Evolutionary conservation across 2,113 vertebrate genomes (phyloP).

Genomic region (Montifringilla adamsi): DNA sequence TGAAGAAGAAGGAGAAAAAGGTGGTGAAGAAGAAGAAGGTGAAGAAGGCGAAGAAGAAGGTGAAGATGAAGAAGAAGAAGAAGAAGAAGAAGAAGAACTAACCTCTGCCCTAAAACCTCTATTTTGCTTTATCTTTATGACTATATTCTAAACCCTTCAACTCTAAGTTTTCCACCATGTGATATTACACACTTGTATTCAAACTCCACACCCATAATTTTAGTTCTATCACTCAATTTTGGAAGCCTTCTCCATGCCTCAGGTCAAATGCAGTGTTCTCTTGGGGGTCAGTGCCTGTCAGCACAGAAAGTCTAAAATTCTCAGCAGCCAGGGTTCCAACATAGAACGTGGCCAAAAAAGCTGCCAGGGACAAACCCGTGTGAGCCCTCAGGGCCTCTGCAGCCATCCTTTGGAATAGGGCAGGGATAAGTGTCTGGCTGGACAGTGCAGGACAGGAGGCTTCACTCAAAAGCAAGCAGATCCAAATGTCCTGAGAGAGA

Average conservation of each 20-base stretch:
- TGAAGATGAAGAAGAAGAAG: not conserved
- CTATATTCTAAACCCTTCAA: not conserved
- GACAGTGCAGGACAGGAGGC: not conserved
- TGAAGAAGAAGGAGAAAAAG: not conserved
- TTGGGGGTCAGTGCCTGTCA: not conserved
- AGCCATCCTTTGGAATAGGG: not conserved
- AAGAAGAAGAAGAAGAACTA: not conserved
- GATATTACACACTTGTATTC: not conserved
- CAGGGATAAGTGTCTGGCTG: not conserved
- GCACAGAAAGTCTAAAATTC: not conserved
- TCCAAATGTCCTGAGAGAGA: not conserved
- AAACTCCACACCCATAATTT: not conserved
- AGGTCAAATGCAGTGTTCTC: not conserved
- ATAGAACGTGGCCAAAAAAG: not conserved
- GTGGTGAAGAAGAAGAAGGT: not conserved
- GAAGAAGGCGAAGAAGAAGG: not conserved
- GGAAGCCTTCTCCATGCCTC: not conserved
- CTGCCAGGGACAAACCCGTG: not conserved
- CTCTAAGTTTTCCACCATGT: not conserved
- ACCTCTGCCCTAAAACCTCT: not conserved
- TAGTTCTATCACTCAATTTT: not conserved
- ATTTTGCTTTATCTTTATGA: not conserved
- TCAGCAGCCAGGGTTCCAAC: not conserved
- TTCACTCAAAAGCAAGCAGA: not conserved
- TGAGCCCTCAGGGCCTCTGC: rapidly evolving